Base-by-base conservation (phyloP, 2,888 invertebrate genomes). In the Pyrocoelia pectoralis region DNA sequence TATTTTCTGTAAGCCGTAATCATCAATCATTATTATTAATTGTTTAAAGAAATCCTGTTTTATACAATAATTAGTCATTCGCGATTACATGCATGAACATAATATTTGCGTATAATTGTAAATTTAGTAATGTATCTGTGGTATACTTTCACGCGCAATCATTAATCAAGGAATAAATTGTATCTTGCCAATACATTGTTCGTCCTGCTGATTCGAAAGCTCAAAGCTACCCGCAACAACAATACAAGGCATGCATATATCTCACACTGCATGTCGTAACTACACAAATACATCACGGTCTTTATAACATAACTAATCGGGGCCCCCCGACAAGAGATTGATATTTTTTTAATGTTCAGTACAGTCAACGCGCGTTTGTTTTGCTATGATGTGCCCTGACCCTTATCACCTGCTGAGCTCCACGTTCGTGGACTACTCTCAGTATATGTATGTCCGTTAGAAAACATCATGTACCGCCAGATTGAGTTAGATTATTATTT, bases 181-280 rank as follows among this genome's bases (percentile, higher is more conserved):
- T 43, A 14, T 43, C 43, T 43, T 43, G 43, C 43, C 38, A 61
- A 66, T 64, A 61, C 67, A 66, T 24, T 24, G 24, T 24, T 24
- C 4, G 24, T 24, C 24, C 24, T 24, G 24, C 24, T 24, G 24
- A 24, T 24, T 24, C 24, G 24, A 24, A 24, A 24, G 24, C 24
- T 24, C 70, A 70, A 70, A 70, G 70, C 63, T 67, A 65, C 55
- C 66, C 68, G 68, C 69, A 66, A 43, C 61, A 69, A 70, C 70
- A 69, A 70, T 68, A 61, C 67, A 58, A 62, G 63, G 61, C 63
- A 65, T 55, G 67, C 66, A 68, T 67, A 71, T 72, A 71, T 72
- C 72, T 72, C 72, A 71, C 73, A 66, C 70, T 68, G 72, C 72
- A 73, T 73, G 73, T 71, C 66, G 69, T 70, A 72, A 73, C 70